Percentiles rank a stretch among this genome's conserved stretches.
These are phyloP conservation scores for Conops quadrifasciatus DNA, from an alignment of 2,888 invertebrate species.

Conservation along the genomic window DNA sequence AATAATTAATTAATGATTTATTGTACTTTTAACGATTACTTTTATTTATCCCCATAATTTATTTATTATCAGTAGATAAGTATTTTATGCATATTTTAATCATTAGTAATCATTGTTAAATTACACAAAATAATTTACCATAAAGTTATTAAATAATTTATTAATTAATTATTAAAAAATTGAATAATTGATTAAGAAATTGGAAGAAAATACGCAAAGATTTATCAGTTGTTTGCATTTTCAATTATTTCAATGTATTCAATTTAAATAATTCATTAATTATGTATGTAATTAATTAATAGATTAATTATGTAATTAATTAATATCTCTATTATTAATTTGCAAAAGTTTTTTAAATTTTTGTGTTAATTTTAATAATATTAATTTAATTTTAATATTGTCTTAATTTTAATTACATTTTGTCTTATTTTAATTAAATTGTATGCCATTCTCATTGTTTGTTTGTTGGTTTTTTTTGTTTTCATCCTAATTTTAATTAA, in stretches of 20 bases:
- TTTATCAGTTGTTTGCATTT: background rate
- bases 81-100: too few species aligned
- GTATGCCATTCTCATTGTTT: background rate
- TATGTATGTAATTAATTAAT: slow-evolving; percentile 6
- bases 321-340: background rate
- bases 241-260: background rate
- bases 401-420: slow-evolving; percentile 5
- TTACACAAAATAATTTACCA: too few species aligned
- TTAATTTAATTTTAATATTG: slow-evolving; percentile 16
- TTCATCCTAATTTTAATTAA: background rate
- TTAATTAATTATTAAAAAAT: background rate
- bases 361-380: slow-evolving; percentile 7
- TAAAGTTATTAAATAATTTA: background rate
- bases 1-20: too few species aligned
- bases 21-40: too few species aligned
- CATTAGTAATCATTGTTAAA: too few species aligned
- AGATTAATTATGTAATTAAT: background rate
- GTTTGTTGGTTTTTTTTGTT: background rate
- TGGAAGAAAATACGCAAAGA: background rate
- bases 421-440: background rate
- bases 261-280: background rate
- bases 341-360: background rate
- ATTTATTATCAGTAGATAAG: too few species aligned
- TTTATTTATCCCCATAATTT: too few species aligned
- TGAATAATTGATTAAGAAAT: background rate